phyloP scores from a whole-genome alignment of 2,888 invertebrate genomes.

The Pachydiplax longipennis region DNA sequence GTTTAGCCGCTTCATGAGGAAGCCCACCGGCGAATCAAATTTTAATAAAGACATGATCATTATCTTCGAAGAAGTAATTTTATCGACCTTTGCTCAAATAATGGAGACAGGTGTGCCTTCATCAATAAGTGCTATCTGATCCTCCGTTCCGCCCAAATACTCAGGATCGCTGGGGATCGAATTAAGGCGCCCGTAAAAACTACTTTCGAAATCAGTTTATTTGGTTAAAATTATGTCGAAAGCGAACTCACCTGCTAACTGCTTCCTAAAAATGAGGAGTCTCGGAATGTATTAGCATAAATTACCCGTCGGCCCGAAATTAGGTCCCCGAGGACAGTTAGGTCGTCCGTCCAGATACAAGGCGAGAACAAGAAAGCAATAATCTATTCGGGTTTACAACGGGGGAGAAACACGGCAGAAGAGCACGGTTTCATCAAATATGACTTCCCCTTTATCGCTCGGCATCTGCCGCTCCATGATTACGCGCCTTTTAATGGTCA shows the following conservation, averaged over 20 bases:
- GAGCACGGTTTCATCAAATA: conserved; percentile 19
- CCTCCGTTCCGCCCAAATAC: not conserved
- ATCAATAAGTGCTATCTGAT: not conserved
- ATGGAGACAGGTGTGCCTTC: conserved; percentile 8
- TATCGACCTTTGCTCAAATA: not conserved
- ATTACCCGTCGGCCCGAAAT: not conserved
- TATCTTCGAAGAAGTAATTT: conserved; percentile 24
- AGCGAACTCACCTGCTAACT: conserved; percentile 2
- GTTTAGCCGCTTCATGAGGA: conserved; percentile 18
- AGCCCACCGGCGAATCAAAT: not conserved
- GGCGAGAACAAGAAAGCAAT: conserved; percentile 9
- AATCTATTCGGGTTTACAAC: not conserved
- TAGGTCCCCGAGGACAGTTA: not conserved
- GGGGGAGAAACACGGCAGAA: not conserved
- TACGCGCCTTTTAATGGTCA: not conserved
- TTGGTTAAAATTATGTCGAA: not conserved
- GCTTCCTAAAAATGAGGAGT: not conserved
- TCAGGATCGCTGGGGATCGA: not conserved
- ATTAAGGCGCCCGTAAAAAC: not conserved
- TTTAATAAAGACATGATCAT: conserved; percentile 42
- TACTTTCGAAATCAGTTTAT: conserved; percentile 27
- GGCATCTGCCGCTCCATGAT: not conserved
- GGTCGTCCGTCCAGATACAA: conserved; percentile 14
- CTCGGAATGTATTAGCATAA: conserved; percentile 14
- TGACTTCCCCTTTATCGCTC: not conserved